Evolutionary conservation across 1,140 invertebrate species (phyloP), one percentile per base, ranked within the genome.

Genomic region (Phortica variegata): DNA sequence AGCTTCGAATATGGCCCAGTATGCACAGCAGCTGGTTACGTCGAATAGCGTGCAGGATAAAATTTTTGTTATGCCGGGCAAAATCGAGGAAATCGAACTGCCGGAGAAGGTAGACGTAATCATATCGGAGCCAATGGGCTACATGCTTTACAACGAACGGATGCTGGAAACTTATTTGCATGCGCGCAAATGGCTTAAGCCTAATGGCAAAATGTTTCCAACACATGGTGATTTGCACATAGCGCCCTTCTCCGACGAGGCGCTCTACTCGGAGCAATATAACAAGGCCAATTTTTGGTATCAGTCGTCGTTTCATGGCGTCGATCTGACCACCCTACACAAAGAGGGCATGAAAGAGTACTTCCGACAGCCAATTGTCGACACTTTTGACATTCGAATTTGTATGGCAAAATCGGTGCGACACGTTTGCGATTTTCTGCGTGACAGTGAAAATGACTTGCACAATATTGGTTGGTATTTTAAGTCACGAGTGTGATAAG

Each of bases 231-330:
- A 98, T 80, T 78, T 99, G 9, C 95, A 98, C 66, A 89, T 99
- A 71, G 94, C 95, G n/a, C 95, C 97, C 3, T 99, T 99, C 75
- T 94, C 90, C 43, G 97, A 99, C 78, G 96, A 99, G 79, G 88
- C 92, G 36, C 82, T 99, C 5, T 99, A 93, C 72, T 95, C 97
- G 87, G 97, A 99, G 78, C 95, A 98, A 76, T 95, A 93, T 62
- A 95, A 95, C 65, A 98, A 98, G 80, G 94, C 95, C 1, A 97
- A 97, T 74, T 99, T 99, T 78, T 99, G 96, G 96, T 90, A 94
- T 76, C 95, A 99, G 78, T 91, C 93, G 29, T 93, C 90, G 77
- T 99, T 99, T 79, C 95, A 99, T 80, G 95, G 95, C 17, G 95
- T 99, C 20, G 94, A 99, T 81, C 80, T 99, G 12, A 93, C 91